Evolutionary conservation across 2,113 vertebrate genomes (phyloP).

Genomic region (Prolemur simus): DNA sequence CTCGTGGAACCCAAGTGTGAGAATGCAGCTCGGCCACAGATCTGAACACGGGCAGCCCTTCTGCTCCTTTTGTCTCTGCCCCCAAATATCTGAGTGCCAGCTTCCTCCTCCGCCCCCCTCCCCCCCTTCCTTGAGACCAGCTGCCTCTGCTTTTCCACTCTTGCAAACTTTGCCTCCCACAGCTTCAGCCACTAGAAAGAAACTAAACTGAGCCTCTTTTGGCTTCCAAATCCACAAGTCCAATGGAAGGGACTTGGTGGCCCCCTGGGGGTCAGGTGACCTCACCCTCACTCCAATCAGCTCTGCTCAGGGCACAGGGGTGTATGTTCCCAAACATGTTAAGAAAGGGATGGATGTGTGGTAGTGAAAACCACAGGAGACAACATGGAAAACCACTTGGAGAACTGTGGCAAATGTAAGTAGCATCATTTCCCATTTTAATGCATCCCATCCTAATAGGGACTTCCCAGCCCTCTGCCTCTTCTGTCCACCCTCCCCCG

Average conservation of each 20-base stretch:
- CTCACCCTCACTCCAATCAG: not conserved
- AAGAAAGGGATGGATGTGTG: not conserved
- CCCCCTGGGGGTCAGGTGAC: not conserved
- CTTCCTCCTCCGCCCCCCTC: not conserved
- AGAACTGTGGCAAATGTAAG: not conserved
- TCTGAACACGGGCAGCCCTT: no score
- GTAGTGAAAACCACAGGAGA: not conserved
- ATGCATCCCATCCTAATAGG: not conserved
- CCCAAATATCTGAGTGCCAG: not conserved
- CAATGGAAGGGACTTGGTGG: not conserved
- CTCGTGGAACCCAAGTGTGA: not conserved
- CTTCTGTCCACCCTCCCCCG: rapidly evolving
- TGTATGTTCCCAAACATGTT: not conserved
- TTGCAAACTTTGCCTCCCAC: not conserved
- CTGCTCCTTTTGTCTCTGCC: not conserved
- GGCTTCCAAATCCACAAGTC: not conserved
- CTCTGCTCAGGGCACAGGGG: not conserved
- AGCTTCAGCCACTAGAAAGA: not conserved
- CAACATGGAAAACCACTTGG: not conserved
- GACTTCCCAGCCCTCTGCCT: not conserved
- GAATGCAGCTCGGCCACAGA: not conserved
- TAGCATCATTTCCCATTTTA: not conserved
- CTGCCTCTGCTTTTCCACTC: not conserved
- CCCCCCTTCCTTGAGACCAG: not conserved
- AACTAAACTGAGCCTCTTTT: not conserved